Evolutionary conservation across 1,140 invertebrate genomes (phyloP).

Genomic region (Maconellicoccus hirsutus): DNA sequence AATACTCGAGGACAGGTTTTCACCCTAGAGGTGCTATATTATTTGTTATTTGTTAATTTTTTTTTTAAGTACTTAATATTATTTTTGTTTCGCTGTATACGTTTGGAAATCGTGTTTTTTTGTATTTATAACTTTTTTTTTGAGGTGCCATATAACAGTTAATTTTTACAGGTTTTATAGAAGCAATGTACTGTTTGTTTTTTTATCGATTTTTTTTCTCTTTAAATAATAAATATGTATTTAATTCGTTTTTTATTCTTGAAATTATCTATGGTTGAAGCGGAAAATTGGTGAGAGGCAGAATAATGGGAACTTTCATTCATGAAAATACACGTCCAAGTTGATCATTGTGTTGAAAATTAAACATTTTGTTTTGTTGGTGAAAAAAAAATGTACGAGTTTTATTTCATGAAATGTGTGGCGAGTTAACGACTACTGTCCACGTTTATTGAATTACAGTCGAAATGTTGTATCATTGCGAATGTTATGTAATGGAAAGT

Average conservation of each 20-base stretch:
- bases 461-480: no score
- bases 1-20: background rate
- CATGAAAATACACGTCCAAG: no score
- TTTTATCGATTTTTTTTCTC: slow-evolving; percentile 7
- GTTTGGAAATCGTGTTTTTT: background rate
- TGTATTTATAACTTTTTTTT: background rate
- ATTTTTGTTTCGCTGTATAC: background rate
- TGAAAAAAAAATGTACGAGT: no score
- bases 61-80: background rate
- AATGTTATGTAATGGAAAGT: no score
- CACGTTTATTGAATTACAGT: no score
- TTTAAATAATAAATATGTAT: background rate
- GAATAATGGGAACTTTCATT: no score
- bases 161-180: slow-evolving; percentile 8
- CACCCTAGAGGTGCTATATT: background rate
- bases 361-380: no score
- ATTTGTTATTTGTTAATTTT: background rate
- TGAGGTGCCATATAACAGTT: slow-evolving; percentile 7
- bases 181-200: background rate
- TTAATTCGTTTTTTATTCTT: background rate
- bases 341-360: no score
- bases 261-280: background rate
- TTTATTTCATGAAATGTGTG: no score
- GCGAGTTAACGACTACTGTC: no score
- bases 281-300: no score